phyloP scores from a whole-genome alignment of 2,113 vertebrate species.

The Festucalex cinctus region DNA sequence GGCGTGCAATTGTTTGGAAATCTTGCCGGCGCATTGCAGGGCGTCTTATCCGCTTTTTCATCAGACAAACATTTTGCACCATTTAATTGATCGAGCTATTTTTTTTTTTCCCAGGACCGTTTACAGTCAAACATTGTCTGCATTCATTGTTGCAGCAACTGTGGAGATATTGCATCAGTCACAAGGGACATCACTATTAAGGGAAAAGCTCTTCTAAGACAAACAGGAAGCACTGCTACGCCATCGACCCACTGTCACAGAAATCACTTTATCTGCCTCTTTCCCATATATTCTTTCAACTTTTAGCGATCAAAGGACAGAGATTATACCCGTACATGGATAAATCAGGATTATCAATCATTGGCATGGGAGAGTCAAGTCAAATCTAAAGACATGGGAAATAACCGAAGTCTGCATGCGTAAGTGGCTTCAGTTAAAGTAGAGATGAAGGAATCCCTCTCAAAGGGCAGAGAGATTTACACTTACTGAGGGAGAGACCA shows the following conservation, averaged over 20 bases:
- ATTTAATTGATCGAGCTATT: constrained; percentile 68
- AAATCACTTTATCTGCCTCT: constrained; percentile 73
- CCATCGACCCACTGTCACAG: constrained; percentile 72
- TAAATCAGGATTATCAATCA: constrained; percentile 75
- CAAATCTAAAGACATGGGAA: constrained; percentile 66
- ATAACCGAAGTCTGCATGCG: constrained; percentile 62
- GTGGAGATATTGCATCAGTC: constrained; percentile 76
- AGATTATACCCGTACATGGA: constrained; percentile 65
- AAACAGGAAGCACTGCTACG: constrained; percentile 71
- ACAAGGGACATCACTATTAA: constrained; percentile 73
- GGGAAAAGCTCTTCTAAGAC: constrained; percentile 72
- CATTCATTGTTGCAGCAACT: constrained; percentile 68
- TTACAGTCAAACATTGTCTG: constrained; percentile 65
- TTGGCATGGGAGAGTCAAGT: constrained; percentile 59
- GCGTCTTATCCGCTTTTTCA: constrained; percentile 62
- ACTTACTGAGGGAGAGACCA: constrained; percentile 44
- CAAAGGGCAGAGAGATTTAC: constrained; percentile 39
- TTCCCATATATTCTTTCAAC: constrained; percentile 72
- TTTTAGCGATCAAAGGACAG: constrained; percentile 74
- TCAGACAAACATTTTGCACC: constrained; percentile 71
- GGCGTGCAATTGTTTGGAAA: constrained; percentile 65
- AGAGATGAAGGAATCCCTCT: constrained; percentile 41
- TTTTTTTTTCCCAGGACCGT: constrained; percentile 69
- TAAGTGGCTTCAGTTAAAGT: constrained; percentile 67
- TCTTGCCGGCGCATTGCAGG: constrained; percentile 48